phyloP scores from a whole-genome alignment of 2,888 invertebrate genomes.

The Sarcophaga variegata region DNA sequence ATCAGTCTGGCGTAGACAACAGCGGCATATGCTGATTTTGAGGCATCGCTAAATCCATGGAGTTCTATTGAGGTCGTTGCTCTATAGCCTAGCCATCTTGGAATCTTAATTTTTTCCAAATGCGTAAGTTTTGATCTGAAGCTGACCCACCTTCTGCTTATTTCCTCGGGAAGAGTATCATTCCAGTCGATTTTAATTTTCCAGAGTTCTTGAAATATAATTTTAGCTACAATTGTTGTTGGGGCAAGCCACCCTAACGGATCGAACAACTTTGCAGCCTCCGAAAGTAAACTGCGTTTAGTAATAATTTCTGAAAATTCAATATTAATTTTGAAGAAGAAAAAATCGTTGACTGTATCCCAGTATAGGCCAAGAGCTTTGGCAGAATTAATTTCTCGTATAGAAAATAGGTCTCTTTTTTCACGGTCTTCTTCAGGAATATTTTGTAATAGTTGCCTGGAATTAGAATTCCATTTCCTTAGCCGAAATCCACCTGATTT shows the following conservation, averaged over 20 bases:
- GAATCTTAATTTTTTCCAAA: constrained; percentile 50
- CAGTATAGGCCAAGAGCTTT: constrained; percentile 2
- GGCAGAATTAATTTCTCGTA: not conserved
- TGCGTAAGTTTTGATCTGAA: constrained; percentile 29
- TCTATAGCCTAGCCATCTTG: constrained; percentile 35
- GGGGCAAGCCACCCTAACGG: constrained; percentile 16
- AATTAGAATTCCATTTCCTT: constrained; percentile 4
- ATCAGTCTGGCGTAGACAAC: constrained; percentile 52
- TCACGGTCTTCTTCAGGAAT: constrained; percentile 1
- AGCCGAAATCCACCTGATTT: constrained; percentile 4
- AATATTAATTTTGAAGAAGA: constrained; percentile 28
- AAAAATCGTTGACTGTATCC: not conserved
- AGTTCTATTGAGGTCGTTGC: constrained; percentile 36
- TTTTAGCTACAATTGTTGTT: constrained; percentile 10
- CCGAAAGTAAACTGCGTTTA: constrained; percentile 53
- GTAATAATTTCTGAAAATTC: constrained; percentile 21
- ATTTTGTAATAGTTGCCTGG: not conserved
- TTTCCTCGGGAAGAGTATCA: constrained; percentile 14
- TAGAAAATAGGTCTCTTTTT: constrained; percentile 1
- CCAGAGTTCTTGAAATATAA: constrained; percentile 65
- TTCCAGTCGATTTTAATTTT: constrained; percentile 17
- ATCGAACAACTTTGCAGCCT: constrained; percentile 64
- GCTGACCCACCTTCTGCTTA: constrained; percentile 36
- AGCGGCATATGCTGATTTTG: constrained; percentile 21
- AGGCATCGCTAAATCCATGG: constrained; percentile 51